Evolutionary conservation across 2,888 invertebrate species (phyloP).

Genomic region (Cheilosia pagana): DNA sequence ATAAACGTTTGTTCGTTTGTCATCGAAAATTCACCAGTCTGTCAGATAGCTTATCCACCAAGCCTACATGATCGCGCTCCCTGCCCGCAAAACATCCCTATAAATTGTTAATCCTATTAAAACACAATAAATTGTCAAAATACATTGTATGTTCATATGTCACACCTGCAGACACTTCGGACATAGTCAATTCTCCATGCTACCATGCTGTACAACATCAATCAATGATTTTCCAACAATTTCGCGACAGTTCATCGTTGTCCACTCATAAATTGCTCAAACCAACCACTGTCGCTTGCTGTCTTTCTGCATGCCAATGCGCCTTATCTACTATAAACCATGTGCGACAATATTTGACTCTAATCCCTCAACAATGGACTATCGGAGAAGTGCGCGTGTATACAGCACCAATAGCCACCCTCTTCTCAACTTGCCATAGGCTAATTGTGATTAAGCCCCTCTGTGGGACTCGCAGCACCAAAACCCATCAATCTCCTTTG

Average conservation of each 20-base stretch:
- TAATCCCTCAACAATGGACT: conserved; percentile 59
- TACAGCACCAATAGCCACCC: neutral
- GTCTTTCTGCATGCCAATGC: conserved; percentile 8
- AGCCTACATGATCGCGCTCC: neutral
- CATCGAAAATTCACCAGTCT: neutral
- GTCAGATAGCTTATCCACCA: conserved; percentile 1
- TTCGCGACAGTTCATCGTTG: neutral
- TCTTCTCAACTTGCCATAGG: conserved; percentile 10
- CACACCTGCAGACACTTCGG: conserved; percentile 5
- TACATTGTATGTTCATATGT: conserved; percentile 35
- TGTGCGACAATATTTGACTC: conserved; percentile 59
- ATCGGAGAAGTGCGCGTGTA: conserved; percentile 14
- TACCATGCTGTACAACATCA: conserved; percentile 20
- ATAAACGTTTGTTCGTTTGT: neutral
- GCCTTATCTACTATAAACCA: conserved; percentile 57
- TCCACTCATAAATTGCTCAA: conserved; percentile 38
- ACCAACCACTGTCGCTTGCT: neutral
- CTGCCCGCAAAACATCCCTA: conserved; percentile 10
- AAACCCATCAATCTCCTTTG: conserved; percentile 60
- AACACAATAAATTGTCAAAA: conserved; percentile 52
- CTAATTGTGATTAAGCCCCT: conserved; percentile 66
- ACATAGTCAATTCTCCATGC: conserved; percentile 5
- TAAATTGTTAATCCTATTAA: conserved; percentile 47
- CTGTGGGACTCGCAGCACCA: conserved; percentile 40
- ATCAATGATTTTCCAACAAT: conserved; percentile 13